Conservation (phyloP, 2,888 invertebrate genomes). For the Sinopyrophorus schimmeli region DNA sequence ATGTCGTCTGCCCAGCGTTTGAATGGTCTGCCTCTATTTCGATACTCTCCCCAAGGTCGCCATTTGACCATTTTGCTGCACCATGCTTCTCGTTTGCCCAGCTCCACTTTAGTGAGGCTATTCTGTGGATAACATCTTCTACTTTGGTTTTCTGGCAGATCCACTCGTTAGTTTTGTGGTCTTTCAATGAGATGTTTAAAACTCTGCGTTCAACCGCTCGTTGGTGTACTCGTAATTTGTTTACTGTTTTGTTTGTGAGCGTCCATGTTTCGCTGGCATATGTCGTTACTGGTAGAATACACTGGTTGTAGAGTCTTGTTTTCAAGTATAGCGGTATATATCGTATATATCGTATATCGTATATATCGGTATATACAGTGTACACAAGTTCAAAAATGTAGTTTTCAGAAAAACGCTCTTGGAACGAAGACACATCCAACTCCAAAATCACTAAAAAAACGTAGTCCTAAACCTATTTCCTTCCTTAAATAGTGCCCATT, state of each 20-base stretch:
- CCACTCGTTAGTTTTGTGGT: conserved; percentile 4
- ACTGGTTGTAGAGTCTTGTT: conserved; percentile 6
- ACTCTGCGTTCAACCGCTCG: not conserved
- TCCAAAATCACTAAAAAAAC: no score
- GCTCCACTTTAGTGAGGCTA: not conserved
- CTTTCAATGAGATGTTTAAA: not conserved
- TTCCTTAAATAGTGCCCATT: no score
- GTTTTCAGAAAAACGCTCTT: no score
- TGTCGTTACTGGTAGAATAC: conserved; percentile 5
- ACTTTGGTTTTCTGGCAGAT: not conserved
- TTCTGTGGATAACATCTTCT: no score
- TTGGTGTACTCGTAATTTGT: not conserved
- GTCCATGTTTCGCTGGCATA: conserved; percentile 9
- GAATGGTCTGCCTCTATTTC: conserved; percentile 1
- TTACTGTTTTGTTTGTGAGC: not conserved
- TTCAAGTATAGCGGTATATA: conserved; percentile 1
- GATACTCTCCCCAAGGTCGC: not conserved
- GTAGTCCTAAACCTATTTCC: no score
- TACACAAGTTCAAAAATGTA: no score
- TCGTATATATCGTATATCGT: no score
- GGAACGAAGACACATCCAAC: no score
- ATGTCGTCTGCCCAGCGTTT: not conserved
- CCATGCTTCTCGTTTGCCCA: not conserved
- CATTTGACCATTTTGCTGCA: no score
- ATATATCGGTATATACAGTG: no score